Base-by-base conservation (phyloP, 2,113 vertebrate genomes). In the Entomyzon cyanotis region DNA sequence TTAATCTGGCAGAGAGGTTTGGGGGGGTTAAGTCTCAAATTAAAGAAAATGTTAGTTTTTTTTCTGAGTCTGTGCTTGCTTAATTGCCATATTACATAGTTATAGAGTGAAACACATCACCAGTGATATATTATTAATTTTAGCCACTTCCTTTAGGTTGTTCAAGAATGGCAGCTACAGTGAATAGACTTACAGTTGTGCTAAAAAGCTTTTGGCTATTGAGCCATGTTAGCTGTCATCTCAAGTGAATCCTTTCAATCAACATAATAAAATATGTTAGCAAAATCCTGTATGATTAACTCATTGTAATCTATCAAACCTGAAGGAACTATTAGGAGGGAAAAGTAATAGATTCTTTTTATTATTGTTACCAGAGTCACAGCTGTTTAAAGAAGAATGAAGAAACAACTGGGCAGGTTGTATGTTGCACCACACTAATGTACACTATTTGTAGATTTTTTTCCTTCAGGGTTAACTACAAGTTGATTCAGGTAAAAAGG, bases 211-310 rank as follows among this genome's bases (percentile, higher is more conserved):
- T 89, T 92, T 85, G 81, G 94, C 63, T 96, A 55, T 77, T 53
- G 75, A 94, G 76, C 44, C 83, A 35, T 89, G 90, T 84, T 92
- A 96, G 83, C 93, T 96, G 79, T 96, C 94, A 95, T 91, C 35
- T 94, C 75, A 96, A 94, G 90, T 83, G 90, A 96, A 63, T 71
- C 53, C 67, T 42, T 90, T 85, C 75, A 95, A 83, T 85, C 62
- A 76, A 87, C 62, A 95, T 95, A 96, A 94, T 91, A 97, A 96
- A 96, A 97, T 84, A 77, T 75, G 75, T 73, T 95, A 93, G 96
- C 90, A 68, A 70, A 92, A 96, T 95, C 70, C 55, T 77, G 7
- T 63, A 79, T 95, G 87, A 94, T 94, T 94, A 96, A 96, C 90
- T 95, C 79, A 73, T 91, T 90, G 92, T 96, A 88, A 96, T 96